Percentiles rank a stretch among this genome's conserved stretches.
Conservation (phyloP, 2,888 invertebrate genomes). For the Pammene aurita region DNA sequence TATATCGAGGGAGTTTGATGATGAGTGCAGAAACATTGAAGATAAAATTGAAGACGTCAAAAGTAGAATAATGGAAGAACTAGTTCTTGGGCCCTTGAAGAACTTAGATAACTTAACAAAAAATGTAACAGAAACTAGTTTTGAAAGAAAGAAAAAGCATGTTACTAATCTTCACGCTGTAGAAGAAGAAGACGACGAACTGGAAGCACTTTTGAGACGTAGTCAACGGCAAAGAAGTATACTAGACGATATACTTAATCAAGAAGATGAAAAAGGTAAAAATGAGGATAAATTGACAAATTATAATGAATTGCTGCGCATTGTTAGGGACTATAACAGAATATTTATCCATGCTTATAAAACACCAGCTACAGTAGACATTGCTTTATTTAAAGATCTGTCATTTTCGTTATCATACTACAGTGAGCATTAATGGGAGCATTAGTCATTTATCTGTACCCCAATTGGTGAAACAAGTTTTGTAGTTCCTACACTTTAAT, state of each 20-base stretch:
- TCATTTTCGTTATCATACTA: constrained; percentile 50
- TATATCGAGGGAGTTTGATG: constrained; percentile 76
- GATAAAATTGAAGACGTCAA: constrained; percentile 69
- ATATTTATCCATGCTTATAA: constrained; percentile 60
- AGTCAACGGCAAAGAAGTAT: constrained; percentile 87
- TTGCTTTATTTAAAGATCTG: constrained; percentile 48
- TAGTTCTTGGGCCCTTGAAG: constrained; percentile 68
- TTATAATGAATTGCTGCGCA: constrained; percentile 65
- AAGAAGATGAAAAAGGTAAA: constrained; percentile 83
- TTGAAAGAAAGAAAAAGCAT: constrained; percentile 68
- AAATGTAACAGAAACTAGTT: constrained; percentile 67
- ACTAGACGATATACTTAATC: constrained; percentile 86
- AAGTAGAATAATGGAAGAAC: constrained; percentile 74
- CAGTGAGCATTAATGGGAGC: no score
- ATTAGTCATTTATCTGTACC: no score
- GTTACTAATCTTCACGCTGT: constrained; percentile 63
- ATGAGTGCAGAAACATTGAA: constrained; percentile 64
- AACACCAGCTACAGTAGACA: constrained; percentile 45
- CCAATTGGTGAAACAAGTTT: no score
- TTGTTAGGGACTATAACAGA: constrained; percentile 60
- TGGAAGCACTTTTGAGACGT: constrained; percentile 85
- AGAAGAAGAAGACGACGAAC: constrained; percentile 83
- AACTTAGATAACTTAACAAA: constrained; percentile 71
- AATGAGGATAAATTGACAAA: constrained; percentile 24
- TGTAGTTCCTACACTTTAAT: no score